Evolutionary conservation across 2,888 invertebrate genomes (phyloP).

Genomic region (Pasiphila rectangulata): DNA sequence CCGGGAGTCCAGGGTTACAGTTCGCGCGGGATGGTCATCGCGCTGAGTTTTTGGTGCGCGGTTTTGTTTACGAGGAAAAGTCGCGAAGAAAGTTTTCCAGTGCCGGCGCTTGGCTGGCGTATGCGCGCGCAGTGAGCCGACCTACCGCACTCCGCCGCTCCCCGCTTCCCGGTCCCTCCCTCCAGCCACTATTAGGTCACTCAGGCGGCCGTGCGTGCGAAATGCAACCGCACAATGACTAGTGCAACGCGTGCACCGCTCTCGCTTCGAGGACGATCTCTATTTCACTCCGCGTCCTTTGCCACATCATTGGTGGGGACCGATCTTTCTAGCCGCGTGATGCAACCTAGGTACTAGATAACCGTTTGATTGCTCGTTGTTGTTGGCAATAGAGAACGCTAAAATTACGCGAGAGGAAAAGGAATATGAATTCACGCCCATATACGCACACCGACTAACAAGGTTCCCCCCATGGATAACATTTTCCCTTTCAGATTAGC

Average conservation of each 20-base stretch:
- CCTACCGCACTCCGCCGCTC: conserved; percentile 73
- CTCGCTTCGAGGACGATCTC: conserved; percentile 81
- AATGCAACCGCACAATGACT: conserved; percentile 78
- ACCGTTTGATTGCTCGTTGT: conserved; percentile 54
- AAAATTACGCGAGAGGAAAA: conserved; percentile 17
- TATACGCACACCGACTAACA: neutral
- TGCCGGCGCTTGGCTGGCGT: conserved; percentile 65
- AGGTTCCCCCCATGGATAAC: no score
- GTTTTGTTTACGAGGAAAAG: conserved; percentile 76
- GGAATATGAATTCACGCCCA: neutral
- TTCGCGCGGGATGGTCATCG: conserved; percentile 27
- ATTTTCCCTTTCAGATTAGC: neutral
- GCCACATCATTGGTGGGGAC: conserved; percentile 78
- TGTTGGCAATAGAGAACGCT: conserved; percentile 31
- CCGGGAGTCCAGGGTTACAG: conserved; percentile 3
- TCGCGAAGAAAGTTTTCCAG: conserved; percentile 78
- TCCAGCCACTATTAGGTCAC: conserved; percentile 80
- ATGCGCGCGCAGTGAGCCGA: conserved; percentile 77
- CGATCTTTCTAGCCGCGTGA: conserved; percentile 78
- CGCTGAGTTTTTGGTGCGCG: conserved; percentile 60
- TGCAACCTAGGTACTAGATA: conserved; percentile 67
- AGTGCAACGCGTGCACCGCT: conserved; percentile 80
- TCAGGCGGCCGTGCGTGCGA: conserved; percentile 76
- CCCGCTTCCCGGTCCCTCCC: conserved; percentile 77
- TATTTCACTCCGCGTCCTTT: conserved; percentile 79